Percentiles rank a stretch among this genome's conserved stretches.
phyloP scores from a whole-genome alignment of 2,113 vertebrate genomes.

The Herpailurus yagouaroundi region DNA sequence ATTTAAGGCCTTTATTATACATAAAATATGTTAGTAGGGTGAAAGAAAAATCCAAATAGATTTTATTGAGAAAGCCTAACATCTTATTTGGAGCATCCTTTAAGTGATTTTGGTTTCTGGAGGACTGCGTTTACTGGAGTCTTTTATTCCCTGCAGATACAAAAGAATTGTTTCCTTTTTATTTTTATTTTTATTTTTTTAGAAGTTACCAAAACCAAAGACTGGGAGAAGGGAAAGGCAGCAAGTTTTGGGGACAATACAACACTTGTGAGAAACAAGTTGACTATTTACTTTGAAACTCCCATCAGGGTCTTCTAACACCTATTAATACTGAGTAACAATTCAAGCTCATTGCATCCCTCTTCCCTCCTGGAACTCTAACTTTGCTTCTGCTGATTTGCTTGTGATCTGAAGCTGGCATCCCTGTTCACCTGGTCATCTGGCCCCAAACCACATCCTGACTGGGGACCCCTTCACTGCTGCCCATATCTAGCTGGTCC shows the following conservation, averaged over 20 bases:
- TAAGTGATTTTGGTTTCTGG: slow-evolving; percentile 24
- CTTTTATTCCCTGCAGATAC: not conserved
- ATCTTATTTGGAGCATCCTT: slow-evolving; percentile 12
- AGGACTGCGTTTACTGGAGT: not conserved
- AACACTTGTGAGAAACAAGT: not conserved
- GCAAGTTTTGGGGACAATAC: not conserved
- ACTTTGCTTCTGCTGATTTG: not conserved
- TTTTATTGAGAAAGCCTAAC: not conserved
- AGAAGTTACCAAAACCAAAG: slow-evolving; percentile 38
- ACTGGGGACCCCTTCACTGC: not conserved
- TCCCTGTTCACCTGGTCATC: not conserved
- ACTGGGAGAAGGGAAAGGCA: not conserved
- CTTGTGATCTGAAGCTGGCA: not conserved
- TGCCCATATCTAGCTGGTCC: not conserved
- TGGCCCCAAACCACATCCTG: not conserved
- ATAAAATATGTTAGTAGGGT: not conserved
- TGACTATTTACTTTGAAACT: not conserved
- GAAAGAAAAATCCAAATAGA: not conserved
- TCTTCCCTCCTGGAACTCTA: not conserved
- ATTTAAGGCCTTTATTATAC: slow-evolving; percentile 5
- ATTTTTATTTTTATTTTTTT: not conserved
- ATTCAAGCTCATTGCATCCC: not conserved
- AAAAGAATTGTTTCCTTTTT: not conserved
- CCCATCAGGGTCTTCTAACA: not conserved
- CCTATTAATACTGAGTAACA: not conserved